A percentile compares a stretch with the other conserved stretches of the same genome.
Evolutionary conservation across 2,797 vertebrate species (phyloP).

Genomic region (Rhynchotus rufescens): DNA sequence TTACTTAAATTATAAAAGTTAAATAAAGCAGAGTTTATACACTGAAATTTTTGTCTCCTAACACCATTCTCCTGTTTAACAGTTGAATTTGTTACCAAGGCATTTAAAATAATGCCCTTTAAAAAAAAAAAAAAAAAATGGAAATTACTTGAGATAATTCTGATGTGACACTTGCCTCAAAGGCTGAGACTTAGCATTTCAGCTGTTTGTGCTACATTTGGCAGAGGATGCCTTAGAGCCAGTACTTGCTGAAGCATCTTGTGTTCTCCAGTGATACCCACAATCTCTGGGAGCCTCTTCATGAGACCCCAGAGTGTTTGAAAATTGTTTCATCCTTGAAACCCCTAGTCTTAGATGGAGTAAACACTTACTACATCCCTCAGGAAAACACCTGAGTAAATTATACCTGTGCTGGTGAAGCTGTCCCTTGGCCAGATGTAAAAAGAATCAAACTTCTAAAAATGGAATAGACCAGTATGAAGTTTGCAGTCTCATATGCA

Average conservation of each 20-base stretch:
- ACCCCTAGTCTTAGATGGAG: constrained; percentile 30
- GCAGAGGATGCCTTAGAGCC: background rate
- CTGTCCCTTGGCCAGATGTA: constrained; percentile 9
- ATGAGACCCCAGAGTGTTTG: background rate
- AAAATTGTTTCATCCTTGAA: background rate
- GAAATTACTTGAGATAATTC: constrained; percentile 17
- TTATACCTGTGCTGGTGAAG: constrained; percentile 46
- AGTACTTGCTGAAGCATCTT: background rate
- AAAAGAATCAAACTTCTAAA: constrained; percentile 1
- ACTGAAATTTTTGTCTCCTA: constrained; percentile 39
- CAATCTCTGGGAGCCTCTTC: background rate
- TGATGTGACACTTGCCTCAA: background rate
- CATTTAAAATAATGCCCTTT: background rate
- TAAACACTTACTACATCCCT: constrained; percentile 38
- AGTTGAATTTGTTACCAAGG: background rate
- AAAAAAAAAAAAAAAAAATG: background rate
- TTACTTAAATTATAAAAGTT: constrained; percentile 73
- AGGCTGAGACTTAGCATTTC: background rate
- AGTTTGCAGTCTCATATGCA: background rate
- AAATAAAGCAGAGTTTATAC: constrained; percentile 63
- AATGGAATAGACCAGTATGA: background rate
- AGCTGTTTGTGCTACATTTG: background rate
- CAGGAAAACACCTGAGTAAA: constrained; percentile 41
- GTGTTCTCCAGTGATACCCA: background rate
- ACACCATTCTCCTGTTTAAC: constrained; percentile 14